Conservation (phyloP, 2,797 vertebrate species). For the Trachops cirrhosus region DNA sequence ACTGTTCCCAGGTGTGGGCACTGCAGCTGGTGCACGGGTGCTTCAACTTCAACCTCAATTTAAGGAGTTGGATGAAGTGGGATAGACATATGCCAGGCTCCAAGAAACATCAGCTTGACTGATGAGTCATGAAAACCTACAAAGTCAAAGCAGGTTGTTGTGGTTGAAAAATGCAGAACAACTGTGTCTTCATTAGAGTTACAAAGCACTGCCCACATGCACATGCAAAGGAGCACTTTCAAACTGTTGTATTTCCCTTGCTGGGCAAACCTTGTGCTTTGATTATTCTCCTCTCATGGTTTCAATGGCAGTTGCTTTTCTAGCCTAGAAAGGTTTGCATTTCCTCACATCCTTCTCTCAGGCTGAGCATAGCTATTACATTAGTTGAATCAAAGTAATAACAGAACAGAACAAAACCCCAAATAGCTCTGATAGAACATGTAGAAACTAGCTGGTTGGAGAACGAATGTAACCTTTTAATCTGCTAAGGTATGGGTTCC, state of each 20-base stretch:
- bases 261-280: constrained; percentile 64
- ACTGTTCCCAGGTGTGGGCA: not conserved
- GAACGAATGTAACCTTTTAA: constrained; percentile 56
- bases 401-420: constrained; percentile 16
- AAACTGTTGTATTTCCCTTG: constrained; percentile 39
- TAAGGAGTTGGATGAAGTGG: not conserved
- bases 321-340: constrained; percentile 56
- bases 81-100: constrained; percentile 67
- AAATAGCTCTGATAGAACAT: constrained; percentile 28
- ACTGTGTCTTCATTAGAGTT: constrained; percentile 74
- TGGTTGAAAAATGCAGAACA: constrained; percentile 76
- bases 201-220: constrained; percentile 71
- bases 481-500: constrained; percentile 44
- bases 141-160: constrained; percentile 77
- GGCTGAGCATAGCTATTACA: constrained; percentile 54
- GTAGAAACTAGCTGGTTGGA: constrained; percentile 47
- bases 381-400: constrained; percentile 58
- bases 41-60: not conserved
- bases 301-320: constrained; percentile 43
- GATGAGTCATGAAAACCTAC: constrained; percentile 72
- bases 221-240: constrained; percentile 53
- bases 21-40: too few relatives aligned
- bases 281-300: constrained; percentile 59
- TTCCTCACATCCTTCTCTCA: constrained; percentile 66
- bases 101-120: constrained; percentile 73